Conservation (phyloP, 2,113 vertebrate species). For the Himantopus leucocephalus region DNA sequence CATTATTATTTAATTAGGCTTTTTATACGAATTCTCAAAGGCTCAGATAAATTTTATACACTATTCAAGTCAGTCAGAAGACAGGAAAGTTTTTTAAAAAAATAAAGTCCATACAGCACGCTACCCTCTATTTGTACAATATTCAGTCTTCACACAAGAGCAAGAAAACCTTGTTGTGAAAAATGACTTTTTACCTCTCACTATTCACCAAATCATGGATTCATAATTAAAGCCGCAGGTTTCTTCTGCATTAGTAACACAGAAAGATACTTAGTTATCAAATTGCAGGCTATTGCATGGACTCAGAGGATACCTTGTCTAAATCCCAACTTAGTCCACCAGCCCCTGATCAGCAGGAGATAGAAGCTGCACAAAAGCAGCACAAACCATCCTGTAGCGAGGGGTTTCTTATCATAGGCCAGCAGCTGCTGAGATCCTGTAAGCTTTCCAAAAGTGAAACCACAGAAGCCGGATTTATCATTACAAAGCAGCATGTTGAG, state of each 20-base stretch:
- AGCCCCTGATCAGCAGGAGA: neutral
- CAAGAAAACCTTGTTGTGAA: neutral
- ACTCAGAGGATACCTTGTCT: neutral
- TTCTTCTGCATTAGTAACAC: neutral
- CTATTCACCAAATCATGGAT: neutral
- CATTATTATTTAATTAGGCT: neutral
- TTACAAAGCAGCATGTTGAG: neutral
- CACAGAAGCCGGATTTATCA: neutral
- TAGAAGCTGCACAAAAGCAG: neutral
- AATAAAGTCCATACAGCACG: neutral
- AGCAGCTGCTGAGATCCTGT: conserved; percentile 29
- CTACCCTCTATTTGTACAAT: neutral
- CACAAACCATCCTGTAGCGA: neutral
- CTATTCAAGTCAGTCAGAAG: neutral
- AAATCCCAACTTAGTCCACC: neutral
- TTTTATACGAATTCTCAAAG: neutral
- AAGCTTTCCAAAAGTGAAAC: neutral
- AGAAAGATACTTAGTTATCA: neutral
- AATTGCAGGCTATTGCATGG: neutral
- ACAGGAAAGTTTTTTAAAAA: neutral
- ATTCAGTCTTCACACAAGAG: neutral
- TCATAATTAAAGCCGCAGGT: neutral
- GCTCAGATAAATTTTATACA: neutral
- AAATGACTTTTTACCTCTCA: neutral
- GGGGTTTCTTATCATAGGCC: neutral